Conservation (phyloP, 2,888 invertebrate species). For the Apodemia duryi region DNA sequence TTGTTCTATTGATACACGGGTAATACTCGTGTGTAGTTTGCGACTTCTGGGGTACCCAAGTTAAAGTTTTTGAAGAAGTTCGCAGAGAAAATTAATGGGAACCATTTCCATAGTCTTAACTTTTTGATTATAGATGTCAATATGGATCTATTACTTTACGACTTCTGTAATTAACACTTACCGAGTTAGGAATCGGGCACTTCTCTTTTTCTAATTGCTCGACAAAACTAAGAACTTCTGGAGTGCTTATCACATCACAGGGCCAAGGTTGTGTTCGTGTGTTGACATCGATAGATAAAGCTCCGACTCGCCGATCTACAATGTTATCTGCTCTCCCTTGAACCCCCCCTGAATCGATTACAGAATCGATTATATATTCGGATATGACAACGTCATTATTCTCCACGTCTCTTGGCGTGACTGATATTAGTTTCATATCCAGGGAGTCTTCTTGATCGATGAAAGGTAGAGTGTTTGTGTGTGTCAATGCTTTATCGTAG, state of each 20-base stretch:
- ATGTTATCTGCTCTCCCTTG: background rate
- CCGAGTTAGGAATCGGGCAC: slow-evolving; percentile 43
- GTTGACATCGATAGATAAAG: slow-evolving; percentile 54
- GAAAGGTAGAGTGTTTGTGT: slow-evolving; percentile 57
- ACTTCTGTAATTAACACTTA: slow-evolving; percentile 36
- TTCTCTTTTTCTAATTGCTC: slow-evolving; percentile 69
- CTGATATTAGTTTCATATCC: slow-evolving; percentile 56
- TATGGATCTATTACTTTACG: background rate
- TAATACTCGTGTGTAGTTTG: too few species aligned
- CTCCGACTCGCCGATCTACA: slow-evolving; percentile 33
- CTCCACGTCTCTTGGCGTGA: slow-evolving; percentile 62
- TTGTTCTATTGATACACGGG: too few species aligned
- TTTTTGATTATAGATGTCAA: background rate
- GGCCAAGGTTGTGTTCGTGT: slow-evolving; percentile 45
- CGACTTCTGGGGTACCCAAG: too few species aligned
- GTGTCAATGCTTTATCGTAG: slow-evolving; percentile 41
- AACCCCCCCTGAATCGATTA: slow-evolving; percentile 28
- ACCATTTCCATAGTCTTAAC: too few species aligned
- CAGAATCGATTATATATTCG: slow-evolving; percentile 49
- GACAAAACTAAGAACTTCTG: slow-evolving; percentile 65
- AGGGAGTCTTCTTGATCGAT: slow-evolving; percentile 63
- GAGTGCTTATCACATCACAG: slow-evolving; percentile 60
- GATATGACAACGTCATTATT: slow-evolving; percentile 53
- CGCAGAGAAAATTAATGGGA: too few species aligned
- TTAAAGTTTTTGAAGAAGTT: too few species aligned